Percentiles rank a stretch among this genome's conserved stretches.
Evolutionary conservation across 2,888 invertebrate genomes (phyloP).

Genomic region (Lepidocyrtinus sp.): DNA sequence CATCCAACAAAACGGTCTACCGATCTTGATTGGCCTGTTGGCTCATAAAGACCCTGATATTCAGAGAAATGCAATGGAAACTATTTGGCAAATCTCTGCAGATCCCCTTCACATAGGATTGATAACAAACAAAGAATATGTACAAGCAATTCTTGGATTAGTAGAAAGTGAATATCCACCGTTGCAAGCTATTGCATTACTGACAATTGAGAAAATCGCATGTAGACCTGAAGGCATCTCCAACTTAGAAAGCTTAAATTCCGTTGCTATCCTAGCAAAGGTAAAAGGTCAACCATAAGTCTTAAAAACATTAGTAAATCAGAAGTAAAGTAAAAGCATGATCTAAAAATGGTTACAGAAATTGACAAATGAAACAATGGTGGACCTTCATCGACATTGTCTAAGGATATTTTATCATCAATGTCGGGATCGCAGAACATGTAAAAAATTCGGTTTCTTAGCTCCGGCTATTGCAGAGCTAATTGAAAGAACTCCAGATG

Average conservation of each 20-base stretch:
- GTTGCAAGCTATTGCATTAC: constrained; percentile 62
- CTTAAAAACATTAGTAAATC: too few species aligned
- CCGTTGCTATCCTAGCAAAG: constrained; percentile 47
- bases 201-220: constrained; percentile 60
- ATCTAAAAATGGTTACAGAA: constrained; percentile 35
- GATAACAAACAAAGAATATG: constrained; percentile 32
- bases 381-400: constrained; percentile 62
- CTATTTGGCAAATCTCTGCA: constrained; percentile 63
- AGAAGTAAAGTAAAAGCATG: too few species aligned
- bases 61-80: constrained; percentile 61
- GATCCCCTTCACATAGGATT: constrained; percentile 64
- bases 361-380: constrained; percentile 55
- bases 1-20: constrained; percentile 59
- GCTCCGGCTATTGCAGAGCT: constrained; percentile 35
- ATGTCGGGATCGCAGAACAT: constrained; percentile 23
- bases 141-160: constrained; percentile 48
- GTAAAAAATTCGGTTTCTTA: constrained; percentile 33
- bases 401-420: constrained; percentile 55
- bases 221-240: constrained; percentile 41
- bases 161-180: constrained; percentile 60
- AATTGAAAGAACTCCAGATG: constrained; percentile 46
- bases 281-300: too few species aligned
- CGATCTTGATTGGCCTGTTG: constrained; percentile 40
- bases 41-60: constrained; percentile 63
- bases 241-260: constrained; percentile 46